A percentile compares a stretch with the other conserved stretches of the same genome.
Conservation (phyloP, 2,888 invertebrate genomes). For the Agriotes lineatus region DNA sequence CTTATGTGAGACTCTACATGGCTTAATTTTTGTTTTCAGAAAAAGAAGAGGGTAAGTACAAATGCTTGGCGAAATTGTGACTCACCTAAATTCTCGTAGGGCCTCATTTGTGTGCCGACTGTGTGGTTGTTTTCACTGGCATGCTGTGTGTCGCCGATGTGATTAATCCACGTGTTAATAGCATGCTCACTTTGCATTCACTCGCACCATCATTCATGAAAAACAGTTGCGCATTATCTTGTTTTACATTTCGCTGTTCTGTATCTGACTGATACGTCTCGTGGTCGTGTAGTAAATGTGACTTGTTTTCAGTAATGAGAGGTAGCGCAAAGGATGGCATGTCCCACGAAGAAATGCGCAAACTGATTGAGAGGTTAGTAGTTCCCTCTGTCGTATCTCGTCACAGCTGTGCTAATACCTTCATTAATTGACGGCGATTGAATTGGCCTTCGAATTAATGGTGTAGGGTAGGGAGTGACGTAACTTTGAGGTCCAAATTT, state of each 20-base stretch:
- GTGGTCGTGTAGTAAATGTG: constrained; percentile 69
- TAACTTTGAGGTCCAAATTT: neutral
- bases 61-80: constrained; percentile 10
- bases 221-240: constrained; percentile 53
- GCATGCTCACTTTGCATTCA: constrained; percentile 62
- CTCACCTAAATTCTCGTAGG: constrained; percentile 26
- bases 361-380: constrained; percentile 92
- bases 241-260: constrained; percentile 63
- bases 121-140: neutral
- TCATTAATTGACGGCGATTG: too few species aligned
- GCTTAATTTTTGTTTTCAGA: constrained; percentile 62
- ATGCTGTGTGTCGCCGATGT: constrained; percentile 35
- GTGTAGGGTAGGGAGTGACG: constrained; percentile 26
- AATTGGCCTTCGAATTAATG: too few species aligned
- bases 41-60: constrained; percentile 66
- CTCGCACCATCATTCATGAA: constrained; percentile 27
- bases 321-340: constrained; percentile 88
- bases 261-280: constrained; percentile 64
- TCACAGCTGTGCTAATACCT: neutral
- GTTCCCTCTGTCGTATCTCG: constrained; percentile 23
- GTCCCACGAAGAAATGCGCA: constrained; percentile 96
- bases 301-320: constrained; percentile 75
- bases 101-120: constrained; percentile 15
- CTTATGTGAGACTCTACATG: constrained; percentile 39
- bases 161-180: constrained; percentile 47